Base-by-base conservation (phyloP, 92 coral and sea anemone genomes). In the Epizoanthus illoricatus region DNA sequence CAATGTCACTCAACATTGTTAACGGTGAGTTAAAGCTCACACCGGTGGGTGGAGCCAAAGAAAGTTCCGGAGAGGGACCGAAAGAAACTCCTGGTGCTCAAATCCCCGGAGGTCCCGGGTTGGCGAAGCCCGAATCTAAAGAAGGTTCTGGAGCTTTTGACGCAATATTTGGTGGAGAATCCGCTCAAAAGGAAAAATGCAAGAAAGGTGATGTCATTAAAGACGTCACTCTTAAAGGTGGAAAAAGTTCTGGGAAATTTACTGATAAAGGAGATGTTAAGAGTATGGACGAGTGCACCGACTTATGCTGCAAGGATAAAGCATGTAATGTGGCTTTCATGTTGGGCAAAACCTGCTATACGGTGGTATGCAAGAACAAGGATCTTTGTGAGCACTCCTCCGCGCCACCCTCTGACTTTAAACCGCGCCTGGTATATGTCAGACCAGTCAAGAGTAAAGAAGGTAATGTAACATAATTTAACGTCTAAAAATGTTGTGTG, bases 401-500 rank as follows among this genome's bases (percentile, higher is more conserved):
- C n/a, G 99, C 99, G n/a, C 99, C 99, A 5, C 98, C 99, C 40
- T 88, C 99, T 0, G 89, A 97, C 75, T 94, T 90, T 36, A 85
- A 90, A 45, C 99, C 99, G 13, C 88, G 92, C 41, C 89, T 97
- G 13, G 88, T 97, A 18, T 88, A 94, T 85, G 97, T 97, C 71
- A 86, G 99, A 40, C 96, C 96, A 49, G 71, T 94, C 11, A 86
- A 87, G 39, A 69, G 42, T 68, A 84, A 83, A 19, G 68, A 91
- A 76, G 95, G 98, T 95, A 74, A 42, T 87, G 43, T 5, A 7
- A 49, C 58, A 28, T 49, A 17, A 19, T 36, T 36, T 21, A 45
- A 39, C 13, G 19, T 20, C 3, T 55, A 56, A 12, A 21, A 42
- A 10, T 23, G 75, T 15, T 40, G 2, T 24, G 12, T 42, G 15